Percentiles rank a stretch among this genome's conserved stretches.
Evolutionary conservation across 2,888 invertebrate genomes (phyloP).

Genomic region (Vanessa cardui): DNA sequence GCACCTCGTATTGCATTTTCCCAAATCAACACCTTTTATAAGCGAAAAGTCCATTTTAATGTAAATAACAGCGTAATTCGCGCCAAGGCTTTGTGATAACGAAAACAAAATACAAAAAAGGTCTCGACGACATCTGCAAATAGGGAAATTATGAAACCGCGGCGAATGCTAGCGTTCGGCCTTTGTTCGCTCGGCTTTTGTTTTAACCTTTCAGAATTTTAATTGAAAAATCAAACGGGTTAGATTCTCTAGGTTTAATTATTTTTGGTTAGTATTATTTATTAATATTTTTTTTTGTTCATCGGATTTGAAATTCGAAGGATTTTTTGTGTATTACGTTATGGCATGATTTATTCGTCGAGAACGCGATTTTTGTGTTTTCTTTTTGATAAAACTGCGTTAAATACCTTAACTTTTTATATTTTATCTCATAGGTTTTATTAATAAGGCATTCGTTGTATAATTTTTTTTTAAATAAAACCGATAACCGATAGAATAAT

Average conservation of each 20-base stretch:
- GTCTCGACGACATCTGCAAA: slow-evolving; percentile 67
- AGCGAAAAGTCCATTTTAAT: slow-evolving; percentile 53
- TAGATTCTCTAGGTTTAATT: slow-evolving; percentile 41
- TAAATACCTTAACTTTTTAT: too few species aligned
- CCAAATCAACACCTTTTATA: slow-evolving; percentile 27
- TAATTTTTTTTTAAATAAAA: too few species aligned
- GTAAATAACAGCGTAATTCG: slow-evolving; percentile 56
- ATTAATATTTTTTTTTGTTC: neutral
- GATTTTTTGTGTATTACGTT: neutral
- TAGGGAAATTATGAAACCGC: slow-evolving; percentile 74
- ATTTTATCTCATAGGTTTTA: too few species aligned
- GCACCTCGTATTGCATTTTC: slow-evolving; percentile 12
- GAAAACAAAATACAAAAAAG: slow-evolving; percentile 55
- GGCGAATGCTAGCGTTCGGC: slow-evolving; percentile 62
- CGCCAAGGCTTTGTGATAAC: slow-evolving; percentile 51
- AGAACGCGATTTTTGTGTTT: too few species aligned
- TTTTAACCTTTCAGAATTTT: slow-evolving; percentile 64
- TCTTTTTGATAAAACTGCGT: too few species aligned
- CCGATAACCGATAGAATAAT: too few species aligned
- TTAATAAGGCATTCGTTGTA: too few species aligned
- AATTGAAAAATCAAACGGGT: slow-evolving; percentile 66
- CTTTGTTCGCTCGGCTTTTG: slow-evolving; percentile 70
- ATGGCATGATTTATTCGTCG: too few species aligned
- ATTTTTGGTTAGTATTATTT: slow-evolving; percentile 8
- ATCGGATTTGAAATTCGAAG: neutral